Conservation (phyloP, 2,113 vertebrate species). For the Brachyhypopomus gauderio region DNA sequence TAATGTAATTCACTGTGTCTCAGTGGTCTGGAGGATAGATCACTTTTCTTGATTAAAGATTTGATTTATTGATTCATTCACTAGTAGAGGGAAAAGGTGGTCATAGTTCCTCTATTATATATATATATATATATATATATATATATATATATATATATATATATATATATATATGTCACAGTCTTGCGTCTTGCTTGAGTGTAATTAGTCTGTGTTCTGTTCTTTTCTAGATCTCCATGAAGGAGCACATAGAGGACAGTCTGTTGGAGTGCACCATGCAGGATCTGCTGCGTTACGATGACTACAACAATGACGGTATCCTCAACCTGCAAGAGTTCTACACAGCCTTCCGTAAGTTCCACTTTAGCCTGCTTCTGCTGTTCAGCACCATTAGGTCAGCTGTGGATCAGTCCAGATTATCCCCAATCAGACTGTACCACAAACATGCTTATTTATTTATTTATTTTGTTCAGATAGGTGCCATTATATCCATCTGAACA, state of each 20-base stretch:
- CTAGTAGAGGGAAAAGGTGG: neutral
- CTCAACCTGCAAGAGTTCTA: slow-evolving; percentile 89
- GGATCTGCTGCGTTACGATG: slow-evolving; percentile 91
- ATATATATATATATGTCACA: neutral
- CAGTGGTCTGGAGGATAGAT: neutral
- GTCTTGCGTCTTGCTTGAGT: neutral
- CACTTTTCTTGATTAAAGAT: neutral
- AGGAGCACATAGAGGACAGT: slow-evolving; percentile 77
- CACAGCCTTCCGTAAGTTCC: slow-evolving; percentile 92
- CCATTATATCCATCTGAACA: slow-evolving; percentile 59
- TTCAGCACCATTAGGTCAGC: neutral
- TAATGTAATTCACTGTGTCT: neutral
- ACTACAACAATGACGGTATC: slow-evolving; percentile 86
- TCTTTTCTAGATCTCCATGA: slow-evolving; percentile 76
- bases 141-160: no score
- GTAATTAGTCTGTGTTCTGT: neutral
- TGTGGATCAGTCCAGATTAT: slow-evolving; percentile 17
- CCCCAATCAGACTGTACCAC: slow-evolving; percentile 10
- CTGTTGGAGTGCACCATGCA: slow-evolving; percentile 82
- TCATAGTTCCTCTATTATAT: neutral
- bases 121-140: no score
- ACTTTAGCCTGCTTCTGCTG: neutral
- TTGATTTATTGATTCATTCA: slow-evolving; percentile 10
- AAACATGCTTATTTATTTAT: neutral
- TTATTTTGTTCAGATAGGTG: slow-evolving; percentile 12